These are phyloP conservation scores for Champsocephalus gunnari DNA, from an alignment of 2,797 vertebrate species.

Conservation along the genomic window DNA sequence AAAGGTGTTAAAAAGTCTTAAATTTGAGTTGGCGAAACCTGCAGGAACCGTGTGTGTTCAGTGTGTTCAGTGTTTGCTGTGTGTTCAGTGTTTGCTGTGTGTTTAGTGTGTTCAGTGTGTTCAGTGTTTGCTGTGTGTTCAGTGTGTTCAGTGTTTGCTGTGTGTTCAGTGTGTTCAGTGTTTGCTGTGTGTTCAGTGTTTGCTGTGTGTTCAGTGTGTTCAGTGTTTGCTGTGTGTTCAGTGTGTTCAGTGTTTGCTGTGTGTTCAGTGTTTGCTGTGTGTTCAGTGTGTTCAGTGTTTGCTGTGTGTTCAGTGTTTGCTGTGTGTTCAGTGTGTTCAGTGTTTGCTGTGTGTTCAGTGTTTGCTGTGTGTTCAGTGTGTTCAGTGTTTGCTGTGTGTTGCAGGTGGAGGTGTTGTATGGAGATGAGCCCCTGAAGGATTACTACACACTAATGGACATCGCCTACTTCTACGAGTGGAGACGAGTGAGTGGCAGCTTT, in stretches of 20 bases:
- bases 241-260: too few relatives aligned
- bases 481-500: slow-evolving; percentile 87
- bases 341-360: neutral
- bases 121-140: neutral
- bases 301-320: slow-evolving; percentile 31
- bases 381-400: slow-evolving; percentile 3
- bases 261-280: neutral
- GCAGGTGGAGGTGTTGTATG: slow-evolving; percentile 97
- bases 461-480: slow-evolving; percentile 98
- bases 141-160: neutral
- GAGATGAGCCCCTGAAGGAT: slow-evolving; percentile 96
- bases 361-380: neutral
- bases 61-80: too few relatives aligned
- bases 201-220: neutral
- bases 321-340: too few relatives aligned
- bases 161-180: too few relatives aligned
- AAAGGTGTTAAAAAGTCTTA: too few relatives aligned
- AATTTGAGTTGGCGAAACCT: too few relatives aligned
- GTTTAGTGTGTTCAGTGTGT: too few relatives aligned
- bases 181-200: neutral
- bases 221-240: slow-evolving; percentile 7
- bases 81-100: neutral
- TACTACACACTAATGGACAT: slow-evolving; percentile 99
- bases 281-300: too few relatives aligned
- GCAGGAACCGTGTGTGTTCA: too few relatives aligned